Percentiles rank a stretch among this genome's conserved stretches.
Conservation (phyloP, 2,113 vertebrate species). For the Arvicanthis niloticus region DNA sequence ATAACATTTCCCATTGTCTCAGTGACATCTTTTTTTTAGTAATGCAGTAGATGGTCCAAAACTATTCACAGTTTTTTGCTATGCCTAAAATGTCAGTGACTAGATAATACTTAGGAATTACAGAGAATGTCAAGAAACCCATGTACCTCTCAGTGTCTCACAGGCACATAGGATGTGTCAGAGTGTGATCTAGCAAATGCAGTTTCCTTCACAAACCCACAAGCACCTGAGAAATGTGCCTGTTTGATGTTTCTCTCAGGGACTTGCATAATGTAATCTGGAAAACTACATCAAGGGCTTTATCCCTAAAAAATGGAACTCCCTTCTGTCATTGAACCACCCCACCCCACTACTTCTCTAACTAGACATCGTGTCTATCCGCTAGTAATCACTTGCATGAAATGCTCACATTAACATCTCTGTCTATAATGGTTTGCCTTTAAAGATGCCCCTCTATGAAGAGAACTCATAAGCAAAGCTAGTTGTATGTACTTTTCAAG, state of each 20-base stretch:
- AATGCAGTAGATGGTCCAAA: not conserved
- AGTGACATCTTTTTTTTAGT: not conserved
- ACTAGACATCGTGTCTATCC: not conserved
- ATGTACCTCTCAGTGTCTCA: not conserved
- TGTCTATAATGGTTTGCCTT: not conserved
- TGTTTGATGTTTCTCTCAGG: not conserved
- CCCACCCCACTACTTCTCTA: not conserved
- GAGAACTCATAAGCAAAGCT: not conserved
- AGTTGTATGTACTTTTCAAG: not conserved
- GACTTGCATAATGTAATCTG: not conserved
- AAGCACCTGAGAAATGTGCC: not conserved
- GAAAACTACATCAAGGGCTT: not conserved
- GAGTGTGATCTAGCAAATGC: too few relatives aligned
- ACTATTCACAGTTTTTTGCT: not conserved
- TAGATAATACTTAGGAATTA: not conserved
- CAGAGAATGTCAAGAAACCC: not conserved
- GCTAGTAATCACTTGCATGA: not conserved
- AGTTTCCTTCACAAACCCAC: not conserved
- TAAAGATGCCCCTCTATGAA: not conserved
- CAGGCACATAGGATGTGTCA: too few relatives aligned
- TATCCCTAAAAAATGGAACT: not conserved
- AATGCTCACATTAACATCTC: not conserved
- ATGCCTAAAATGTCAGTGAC: not conserved
- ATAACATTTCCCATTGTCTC: not conserved
- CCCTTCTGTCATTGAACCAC: not conserved